Evolutionary conservation across 2,797 vertebrate species (phyloP), one percentile per base, ranked within the genome.

Genomic region (Choloepus didactylus): DNA sequence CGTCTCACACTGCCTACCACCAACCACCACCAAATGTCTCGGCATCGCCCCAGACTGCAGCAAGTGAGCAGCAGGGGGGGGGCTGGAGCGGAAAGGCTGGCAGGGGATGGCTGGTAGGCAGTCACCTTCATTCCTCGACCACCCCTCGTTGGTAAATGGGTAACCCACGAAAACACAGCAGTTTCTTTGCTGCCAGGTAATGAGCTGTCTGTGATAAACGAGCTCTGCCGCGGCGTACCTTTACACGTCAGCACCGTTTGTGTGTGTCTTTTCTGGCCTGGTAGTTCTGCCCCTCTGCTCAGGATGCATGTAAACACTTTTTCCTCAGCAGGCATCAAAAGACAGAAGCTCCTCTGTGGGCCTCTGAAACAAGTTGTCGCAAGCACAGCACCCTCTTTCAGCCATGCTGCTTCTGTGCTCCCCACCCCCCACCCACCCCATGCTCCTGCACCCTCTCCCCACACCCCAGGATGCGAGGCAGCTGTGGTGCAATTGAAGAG

Each of bases 101-200:
- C 46, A 6, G 82, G 25, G 44, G 8, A 0, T 4, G 15, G 5
- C 70, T 3, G 3, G 16, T 4, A 14, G 21, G 2, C 0, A 0
- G 21, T 56, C 73, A 60, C 49, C 23, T 27, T 64, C 49, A 44
- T 11, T 10, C 4, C 41, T 9, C 5, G 67, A 23, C 77, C 3
- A 9, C 12, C 9, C 38, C 27, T 79, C 62, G 23, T 0, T 10
- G 69, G 67, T 35, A 2, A 10, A 8, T 8, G 23, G 10, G 8
- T 29, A 59, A 70, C 1, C 38, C 27, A 49, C n/a, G 49, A 27
- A 66, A 41, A 84, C 54, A 69, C 41, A 66, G 11, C 9, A 51
- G 29, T 23, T 75, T 14, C 59, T n/a, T 11, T 6, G n/a, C 18
- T 31, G 31, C 56, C 41, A 79, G 70, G 25, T 56, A 5, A 18